Base-by-base conservation (phyloP, 2,888 invertebrate genomes). In the Eristalinus aeneus region DNA sequence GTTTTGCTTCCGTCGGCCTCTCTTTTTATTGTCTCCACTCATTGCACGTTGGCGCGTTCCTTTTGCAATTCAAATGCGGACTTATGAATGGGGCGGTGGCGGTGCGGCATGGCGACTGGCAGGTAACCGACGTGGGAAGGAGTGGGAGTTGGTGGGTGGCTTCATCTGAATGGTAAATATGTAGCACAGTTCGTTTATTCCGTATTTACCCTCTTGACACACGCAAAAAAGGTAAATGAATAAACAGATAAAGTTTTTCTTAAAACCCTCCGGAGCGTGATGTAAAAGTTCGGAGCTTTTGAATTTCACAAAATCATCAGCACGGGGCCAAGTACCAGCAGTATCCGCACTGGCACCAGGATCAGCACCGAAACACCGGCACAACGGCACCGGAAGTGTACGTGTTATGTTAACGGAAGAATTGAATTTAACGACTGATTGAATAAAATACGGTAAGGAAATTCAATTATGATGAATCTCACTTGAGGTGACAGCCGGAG, bases 41-140 rank as follows among this genome's bases (percentile, higher is more conserved):
- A 80, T 85, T 80, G 68, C 58, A 67, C 58, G 72, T 34, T 64
- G 72, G 58, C 68, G 53, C 16, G 46, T 69, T 64, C 36, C 77
- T 73, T 79, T 85, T 80, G 76, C 69, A 85, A 81, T 81, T 81
- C 73, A 85, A 85, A 85, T 68, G 36, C n/a, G 73, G 76, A 85
- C 80, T 77, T 80, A 46, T 16, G 39, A 68, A 68, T 72, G 71
- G 60, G 65, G 60, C 22, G 56, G 60, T 27, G 27, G 27, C 27
- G 27, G 27, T 5, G 27, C 27, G 27, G 27, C 27, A 3, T 5
- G 27, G 27, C 27, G 27, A 27, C 27, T 3, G 27, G 5, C 27
- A 27, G 27, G 27, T 27, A 27, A 5, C 27, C 27, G 5, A 27
- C 5, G 27, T 23, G 27, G 27, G 27, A 27, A 5, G 27, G 27